Percentiles rank a stretch among this genome's conserved stretches.
Conservation (phyloP, 2,113 vertebrate genomes). For the Xiphophorus hellerii region DNA sequence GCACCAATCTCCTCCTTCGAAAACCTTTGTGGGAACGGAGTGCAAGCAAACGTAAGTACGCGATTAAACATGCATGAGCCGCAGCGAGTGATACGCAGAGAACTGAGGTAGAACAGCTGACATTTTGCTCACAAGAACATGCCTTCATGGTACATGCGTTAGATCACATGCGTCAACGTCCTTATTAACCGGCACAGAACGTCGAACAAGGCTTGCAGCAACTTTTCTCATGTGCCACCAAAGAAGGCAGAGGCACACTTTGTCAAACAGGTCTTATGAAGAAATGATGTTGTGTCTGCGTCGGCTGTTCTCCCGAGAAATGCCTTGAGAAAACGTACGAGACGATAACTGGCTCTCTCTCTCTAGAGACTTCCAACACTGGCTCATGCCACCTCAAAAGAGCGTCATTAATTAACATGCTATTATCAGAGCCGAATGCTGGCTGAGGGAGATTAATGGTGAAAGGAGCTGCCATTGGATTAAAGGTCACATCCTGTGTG, state of each 20-base stretch:
- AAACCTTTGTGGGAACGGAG: constrained; percentile 15
- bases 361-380: constrained; percentile 16
- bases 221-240: not conserved
- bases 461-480: constrained; percentile 70
- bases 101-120: constrained; percentile 1
- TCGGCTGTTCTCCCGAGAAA: not conserved
- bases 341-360: constrained; percentile 55
- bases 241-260: not conserved
- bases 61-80: constrained; percentile 54
- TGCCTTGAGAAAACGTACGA: constrained; percentile 44
- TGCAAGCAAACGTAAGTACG: constrained; percentile 51
- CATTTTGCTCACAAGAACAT: constrained; percentile 31
- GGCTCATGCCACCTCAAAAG: constrained; percentile 60
- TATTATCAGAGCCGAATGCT: constrained; percentile 75
- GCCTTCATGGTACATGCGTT: constrained; percentile 6
- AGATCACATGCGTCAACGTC: constrained; percentile 18
- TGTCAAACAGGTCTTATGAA: constrained; percentile 7
- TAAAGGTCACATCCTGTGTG: constrained; percentile 84
- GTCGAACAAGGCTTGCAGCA: constrained; percentile 16
- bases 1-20: not conserved
- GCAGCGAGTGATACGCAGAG: constrained; percentile 11
- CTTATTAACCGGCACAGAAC: not conserved
- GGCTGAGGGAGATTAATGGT: constrained; percentile 77
- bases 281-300: constrained; percentile 2
- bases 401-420: constrained; percentile 80